Base-by-base conservation (phyloP, 2,797 vertebrate species). In the Spea hammondii region DNA sequence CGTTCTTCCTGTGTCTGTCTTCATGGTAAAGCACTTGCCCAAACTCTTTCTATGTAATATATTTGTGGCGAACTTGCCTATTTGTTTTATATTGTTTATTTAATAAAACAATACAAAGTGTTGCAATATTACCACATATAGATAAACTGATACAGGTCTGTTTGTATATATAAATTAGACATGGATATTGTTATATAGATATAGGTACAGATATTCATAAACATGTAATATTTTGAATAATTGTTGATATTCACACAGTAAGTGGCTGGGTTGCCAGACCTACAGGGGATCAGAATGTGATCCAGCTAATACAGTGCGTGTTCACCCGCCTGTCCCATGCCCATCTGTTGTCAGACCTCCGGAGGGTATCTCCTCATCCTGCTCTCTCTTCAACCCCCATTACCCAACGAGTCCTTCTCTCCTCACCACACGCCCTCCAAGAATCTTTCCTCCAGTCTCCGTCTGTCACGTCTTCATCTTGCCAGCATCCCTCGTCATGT, bases 381-480 rank as follows among this genome's bases (percentile, higher is more conserved):
- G 76, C 47, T 4, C 6, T 51, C 78, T 77, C 9, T 0, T 49
- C 80, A 81, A 80, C 55, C 60, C 17, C 6, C 7, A 50, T 71
- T 84, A 65, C 65, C 68, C 13, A 4, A 79, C 10, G 17, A 76
- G 0, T 57, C 77, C 86, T 88, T 83, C 84, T 32, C 32, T 32
- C 32, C 32, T 32, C 32, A 3, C 78, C 69, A 79, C 86, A 80
- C 82, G 82, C 80, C 86, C 82, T 79, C 82, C 86, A 78, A 79
- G 87, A 45, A 55, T 72, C 70, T 65, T 73, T 14, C 77, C 77
- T 67, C 73, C 70, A 72, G 70, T 66, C 54, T 70, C 77, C 70
- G 70, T 79, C 77, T 79, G 77, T 73, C 77, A 65, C 49, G n/a
- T 51, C n/a, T 17, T 59, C 55, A 47, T 73, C 64, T 60, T 59